These are phyloP conservation scores for Eumerus sabulonum DNA, from an alignment of 2,888 invertebrate species.

Conservation along the genomic window DNA sequence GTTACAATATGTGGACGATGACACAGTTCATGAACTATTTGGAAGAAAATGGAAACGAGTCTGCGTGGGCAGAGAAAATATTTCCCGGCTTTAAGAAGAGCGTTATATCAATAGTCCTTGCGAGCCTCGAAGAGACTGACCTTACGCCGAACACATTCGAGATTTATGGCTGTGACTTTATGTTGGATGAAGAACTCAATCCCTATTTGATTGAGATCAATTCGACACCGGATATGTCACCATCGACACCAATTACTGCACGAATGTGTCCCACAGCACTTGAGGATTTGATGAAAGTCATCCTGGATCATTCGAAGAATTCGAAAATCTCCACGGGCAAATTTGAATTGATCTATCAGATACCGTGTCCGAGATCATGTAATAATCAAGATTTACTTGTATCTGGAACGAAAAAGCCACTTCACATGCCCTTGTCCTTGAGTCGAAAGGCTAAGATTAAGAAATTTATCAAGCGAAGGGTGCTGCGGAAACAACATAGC, in stretches of 20 bases:
- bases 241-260: conserved; percentile 91
- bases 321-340: conserved; percentile 80
- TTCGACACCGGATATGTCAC: conserved; percentile 90
- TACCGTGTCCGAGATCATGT: conserved; percentile 5
- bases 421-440: conserved; percentile 13
- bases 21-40: conserved; percentile 85
- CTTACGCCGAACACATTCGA: conserved; percentile 89
- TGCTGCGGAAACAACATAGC: neutral
- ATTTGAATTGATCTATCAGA: conserved; percentile 81
- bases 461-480: neutral
- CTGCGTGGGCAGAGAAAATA: conserved; percentile 85
- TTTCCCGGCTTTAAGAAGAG: conserved; percentile 92
- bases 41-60: conserved; percentile 77
- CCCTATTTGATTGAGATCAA: conserved; percentile 97
- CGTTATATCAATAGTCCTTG: conserved; percentile 88
- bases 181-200: conserved; percentile 89
- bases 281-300: conserved; percentile 93
- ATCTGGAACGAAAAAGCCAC: conserved; percentile 24
- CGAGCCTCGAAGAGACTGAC: conserved; percentile 87
- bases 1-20: conserved; percentile 91
- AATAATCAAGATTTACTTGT: conserved; percentile 29
- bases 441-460: neutral
- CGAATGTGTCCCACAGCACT: conserved; percentile 89
- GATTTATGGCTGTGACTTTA: conserved; percentile 95
- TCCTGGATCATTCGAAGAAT: conserved; percentile 76